phyloP scores from a whole-genome alignment of 2,113 vertebrate species.

The western clawed frog (Xenopus tropicalis) region UCB_Xtro_10.0 CM004443.2:111775001-111775500 shows the following conservation, averaged over 20 bases:
- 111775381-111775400: too few relatives aligned
- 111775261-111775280: slow-evolving; percentile 91
- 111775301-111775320: neutral
- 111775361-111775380: too few relatives aligned
- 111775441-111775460: too few relatives aligned
- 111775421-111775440: too few relatives aligned
- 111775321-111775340: too few relatives aligned
- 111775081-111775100: slow-evolving; percentile 95
- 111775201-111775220: slow-evolving; percentile 91
- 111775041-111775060: slow-evolving; percentile 83
- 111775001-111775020: slow-evolving; percentile 97
- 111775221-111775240: slow-evolving; percentile 93
- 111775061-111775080: slow-evolving; percentile 80
- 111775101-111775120: slow-evolving; percentile 97
- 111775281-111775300: neutral
- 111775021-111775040: slow-evolving; percentile 85
- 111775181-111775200: slow-evolving; percentile 87
- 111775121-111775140: slow-evolving; percentile 86
- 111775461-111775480: too few relatives aligned
- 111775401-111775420: too few relatives aligned
- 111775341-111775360: too few relatives aligned
- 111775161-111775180: slow-evolving; percentile 94
- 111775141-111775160: slow-evolving; percentile 96
- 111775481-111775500: too few relatives aligned
- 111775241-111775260: slow-evolving; percentile 98